A percentile compares a stretch with the other conserved stretches of the same genome.
These are phyloP conservation scores for Brachycybe producta DNA, from an alignment of 2,888 invertebrate species.

Conservation along the genomic window DNA sequence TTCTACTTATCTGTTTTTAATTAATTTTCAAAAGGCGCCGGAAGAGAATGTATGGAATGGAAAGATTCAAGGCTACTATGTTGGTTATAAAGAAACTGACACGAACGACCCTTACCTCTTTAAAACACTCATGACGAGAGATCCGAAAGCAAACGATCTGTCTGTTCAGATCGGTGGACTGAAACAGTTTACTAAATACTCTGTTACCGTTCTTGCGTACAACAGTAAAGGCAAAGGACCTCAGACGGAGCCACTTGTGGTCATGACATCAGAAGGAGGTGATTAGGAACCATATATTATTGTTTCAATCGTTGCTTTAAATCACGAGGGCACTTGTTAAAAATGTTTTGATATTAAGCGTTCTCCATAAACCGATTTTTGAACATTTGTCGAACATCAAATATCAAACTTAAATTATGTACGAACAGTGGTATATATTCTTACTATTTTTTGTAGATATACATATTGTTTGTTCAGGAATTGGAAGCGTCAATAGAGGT, in stretches of 20 bases:
- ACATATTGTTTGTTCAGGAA: too few species aligned
- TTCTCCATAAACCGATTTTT: too few species aligned
- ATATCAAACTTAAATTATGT: too few species aligned
- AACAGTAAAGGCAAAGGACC: conserved; percentile 20
- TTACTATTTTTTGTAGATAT: too few species aligned
- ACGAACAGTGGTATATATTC: too few species aligned
- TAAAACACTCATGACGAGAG: conserved; percentile 18
- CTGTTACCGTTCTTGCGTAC: conserved; percentile 21
- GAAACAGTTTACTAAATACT: conserved; percentile 21
- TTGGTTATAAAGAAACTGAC: conserved; percentile 20
- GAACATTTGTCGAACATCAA: too few species aligned
- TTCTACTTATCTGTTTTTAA: too few species aligned
- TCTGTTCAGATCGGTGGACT: conserved; percentile 18
- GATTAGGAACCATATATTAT: not conserved
- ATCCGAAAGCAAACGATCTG: conserved; percentile 14
- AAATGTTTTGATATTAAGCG: too few species aligned
- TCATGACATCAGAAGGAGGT: conserved; percentile 22
- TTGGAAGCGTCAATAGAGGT: too few species aligned
- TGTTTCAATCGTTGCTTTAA: too few species aligned
- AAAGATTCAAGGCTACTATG: conserved; percentile 19
- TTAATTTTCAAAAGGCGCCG: conserved; percentile 15
- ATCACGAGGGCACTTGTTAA: too few species aligned
- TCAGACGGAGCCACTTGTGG: conserved; percentile 18
- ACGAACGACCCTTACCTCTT: conserved; percentile 15
- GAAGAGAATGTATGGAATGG: conserved; percentile 19